phyloP scores from a whole-genome alignment of 2,113 vertebrate species.

The Eonycteris spelaea region DNA sequence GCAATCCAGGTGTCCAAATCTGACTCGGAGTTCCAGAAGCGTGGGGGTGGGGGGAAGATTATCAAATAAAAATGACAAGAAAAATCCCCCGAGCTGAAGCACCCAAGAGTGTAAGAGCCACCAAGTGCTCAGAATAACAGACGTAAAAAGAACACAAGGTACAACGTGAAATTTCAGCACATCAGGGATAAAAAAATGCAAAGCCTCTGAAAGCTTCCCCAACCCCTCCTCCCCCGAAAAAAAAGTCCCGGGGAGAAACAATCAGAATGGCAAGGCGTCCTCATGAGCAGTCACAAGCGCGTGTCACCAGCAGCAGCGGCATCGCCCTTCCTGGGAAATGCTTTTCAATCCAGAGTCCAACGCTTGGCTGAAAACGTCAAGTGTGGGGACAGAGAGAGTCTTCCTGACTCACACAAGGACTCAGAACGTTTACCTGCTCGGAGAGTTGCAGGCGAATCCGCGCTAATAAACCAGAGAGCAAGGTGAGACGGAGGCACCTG shows the following conservation, averaged over 20 bases:
- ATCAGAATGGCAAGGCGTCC: rapidly evolving
- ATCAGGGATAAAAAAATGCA: background rate
- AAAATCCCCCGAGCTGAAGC: background rate
- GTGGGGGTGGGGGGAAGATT: background rate
- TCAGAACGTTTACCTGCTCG: background rate
- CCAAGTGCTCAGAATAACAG: background rate
- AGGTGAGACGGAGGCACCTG: background rate
- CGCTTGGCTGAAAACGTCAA: background rate
- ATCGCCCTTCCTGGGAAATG: background rate
- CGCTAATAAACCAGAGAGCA: background rate
- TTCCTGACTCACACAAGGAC: background rate
- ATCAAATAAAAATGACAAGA: background rate
- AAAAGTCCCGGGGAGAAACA: background rate
- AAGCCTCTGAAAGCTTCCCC: background rate
- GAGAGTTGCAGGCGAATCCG: background rate
- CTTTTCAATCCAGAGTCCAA: background rate
- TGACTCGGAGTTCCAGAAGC: background rate
- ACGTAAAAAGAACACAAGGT: background rate
- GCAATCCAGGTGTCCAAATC: background rate
- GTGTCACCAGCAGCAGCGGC: background rate
- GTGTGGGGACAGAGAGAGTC: background rate
- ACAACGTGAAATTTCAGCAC: background rate
- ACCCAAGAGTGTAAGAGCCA: background rate
- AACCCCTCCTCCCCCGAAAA: rapidly evolving
- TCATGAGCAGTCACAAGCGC: rapidly evolving